Evolutionary conservation across 2,113 vertebrate species (phyloP).

Genomic region (Hippocampus guttulatus): DNA sequence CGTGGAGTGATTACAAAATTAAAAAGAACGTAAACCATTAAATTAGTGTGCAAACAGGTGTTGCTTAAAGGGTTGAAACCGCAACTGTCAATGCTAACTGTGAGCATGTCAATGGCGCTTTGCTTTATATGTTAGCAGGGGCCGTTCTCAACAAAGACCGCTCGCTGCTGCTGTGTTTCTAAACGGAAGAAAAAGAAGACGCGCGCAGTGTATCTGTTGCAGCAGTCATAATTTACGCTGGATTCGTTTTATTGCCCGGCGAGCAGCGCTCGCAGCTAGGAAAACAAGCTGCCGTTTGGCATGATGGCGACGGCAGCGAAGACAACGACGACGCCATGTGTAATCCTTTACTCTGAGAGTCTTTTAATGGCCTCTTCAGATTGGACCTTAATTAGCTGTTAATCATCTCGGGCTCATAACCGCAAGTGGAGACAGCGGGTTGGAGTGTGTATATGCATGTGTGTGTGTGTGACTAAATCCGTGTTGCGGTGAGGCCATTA

Average conservation of each 20-base stretch:
- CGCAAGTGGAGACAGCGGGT: conserved; percentile 62
- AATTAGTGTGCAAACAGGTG: background rate
- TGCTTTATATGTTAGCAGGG: background rate
- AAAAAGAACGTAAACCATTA: too few relatives aligned
- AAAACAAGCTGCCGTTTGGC: conserved; percentile 62
- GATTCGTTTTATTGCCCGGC: conserved; percentile 20
- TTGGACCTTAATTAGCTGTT: conserved; percentile 79
- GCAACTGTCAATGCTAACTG: background rate
- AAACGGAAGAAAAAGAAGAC: background rate
- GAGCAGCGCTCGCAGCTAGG: conserved; percentile 36
- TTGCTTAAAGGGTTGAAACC: background rate
- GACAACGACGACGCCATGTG: background rate
- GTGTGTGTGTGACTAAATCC: conserved; percentile 11
- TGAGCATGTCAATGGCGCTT: background rate
- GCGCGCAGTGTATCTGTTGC: background rate
- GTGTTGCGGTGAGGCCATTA: conserved; percentile 67
- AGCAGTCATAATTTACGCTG: background rate
- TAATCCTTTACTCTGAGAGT: conserved; percentile 65
- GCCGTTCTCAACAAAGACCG: background rate
- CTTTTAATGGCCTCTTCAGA: conserved; percentile 72
- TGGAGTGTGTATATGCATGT: conserved; percentile 47
- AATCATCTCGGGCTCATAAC: conserved; percentile 77
- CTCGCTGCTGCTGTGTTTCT: background rate
- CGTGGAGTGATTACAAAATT: background rate
- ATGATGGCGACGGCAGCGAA: conserved; percentile 31